Conservation (phyloP, 1,140 invertebrate genomes). For the Camponotus floridanus region DNA sequence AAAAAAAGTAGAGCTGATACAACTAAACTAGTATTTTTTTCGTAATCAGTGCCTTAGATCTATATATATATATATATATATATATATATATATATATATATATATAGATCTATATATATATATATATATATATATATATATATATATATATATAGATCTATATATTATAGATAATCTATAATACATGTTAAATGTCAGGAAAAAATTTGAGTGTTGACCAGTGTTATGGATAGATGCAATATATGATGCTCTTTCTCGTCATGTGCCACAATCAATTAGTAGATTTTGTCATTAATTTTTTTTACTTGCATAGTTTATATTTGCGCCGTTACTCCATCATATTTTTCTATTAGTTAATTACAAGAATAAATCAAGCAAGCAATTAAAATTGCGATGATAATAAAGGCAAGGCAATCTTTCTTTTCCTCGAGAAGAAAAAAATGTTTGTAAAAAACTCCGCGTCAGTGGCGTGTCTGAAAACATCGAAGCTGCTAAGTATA, state of each 20-base stretch:
- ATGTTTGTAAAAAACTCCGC: background rate
- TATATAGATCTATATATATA: no score
- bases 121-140: no score
- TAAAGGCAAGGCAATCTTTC: background rate
- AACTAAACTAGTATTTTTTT: no score
- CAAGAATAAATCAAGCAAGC: background rate
- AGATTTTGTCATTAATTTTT: background rate
- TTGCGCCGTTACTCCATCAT: background rate
- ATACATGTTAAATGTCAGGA: no score
- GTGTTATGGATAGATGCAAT: background rate
- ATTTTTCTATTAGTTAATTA: conserved; percentile 5
- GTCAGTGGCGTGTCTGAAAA: conserved; percentile 42
- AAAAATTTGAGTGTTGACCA: no score
- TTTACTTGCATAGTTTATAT: background rate
- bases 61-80: no score
- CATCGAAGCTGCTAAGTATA: conserved; percentile 67
- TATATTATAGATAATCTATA: no score
- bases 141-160: no score
- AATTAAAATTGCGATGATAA: background rate
- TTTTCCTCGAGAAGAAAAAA: background rate
- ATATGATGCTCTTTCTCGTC: background rate
- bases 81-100: no score
- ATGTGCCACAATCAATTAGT: background rate
- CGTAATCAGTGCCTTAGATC: no score
- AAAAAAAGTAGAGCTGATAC: no score